Percentiles rank a stretch among this genome's conserved stretches.
These are phyloP conservation scores for Erythrocercus mccallii DNA, from an alignment of 2,113 vertebrate species.

Conservation along the genomic window DNA sequence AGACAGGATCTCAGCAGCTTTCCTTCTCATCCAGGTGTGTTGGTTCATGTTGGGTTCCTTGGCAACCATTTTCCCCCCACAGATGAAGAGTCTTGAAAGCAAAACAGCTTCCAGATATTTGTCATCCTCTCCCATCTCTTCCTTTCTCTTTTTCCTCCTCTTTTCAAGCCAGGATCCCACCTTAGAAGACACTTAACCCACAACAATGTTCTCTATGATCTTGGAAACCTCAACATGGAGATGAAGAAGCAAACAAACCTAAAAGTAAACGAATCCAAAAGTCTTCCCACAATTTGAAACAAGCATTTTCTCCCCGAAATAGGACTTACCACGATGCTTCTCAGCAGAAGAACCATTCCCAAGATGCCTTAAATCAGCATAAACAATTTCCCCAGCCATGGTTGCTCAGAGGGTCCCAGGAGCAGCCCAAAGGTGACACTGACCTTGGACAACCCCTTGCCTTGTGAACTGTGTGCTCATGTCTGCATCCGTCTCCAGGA, in stretches of 20 bases:
- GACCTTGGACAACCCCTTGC: no score
- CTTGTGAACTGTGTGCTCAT: rapidly evolving
- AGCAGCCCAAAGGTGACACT: not conserved
- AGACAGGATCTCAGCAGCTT: not conserved
- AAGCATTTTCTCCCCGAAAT: rapidly evolving
- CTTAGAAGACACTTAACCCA: not conserved
- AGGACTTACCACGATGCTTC: not conserved
- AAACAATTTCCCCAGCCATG: not conserved
- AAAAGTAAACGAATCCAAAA: not conserved
- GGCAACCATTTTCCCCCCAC: not conserved
- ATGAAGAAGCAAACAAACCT: not conserved
- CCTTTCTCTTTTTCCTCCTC: not conserved
- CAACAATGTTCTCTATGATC: rapidly evolving
- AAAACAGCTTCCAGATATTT: not conserved
- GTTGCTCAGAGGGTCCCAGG: not conserved
- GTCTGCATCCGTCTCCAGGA: not conserved
- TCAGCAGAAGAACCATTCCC: not conserved
- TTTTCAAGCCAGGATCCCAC: not conserved
- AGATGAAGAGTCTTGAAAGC: not conserved
- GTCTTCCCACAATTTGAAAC: not conserved
- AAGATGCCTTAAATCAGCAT: not conserved
- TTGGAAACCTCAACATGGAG: not conserved
- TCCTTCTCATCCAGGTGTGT: not conserved
- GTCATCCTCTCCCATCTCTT: not conserved
- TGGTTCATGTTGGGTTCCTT: not conserved